Conservation (phyloP, 2,797 vertebrate genomes). For the Rhinella marina region DNA sequence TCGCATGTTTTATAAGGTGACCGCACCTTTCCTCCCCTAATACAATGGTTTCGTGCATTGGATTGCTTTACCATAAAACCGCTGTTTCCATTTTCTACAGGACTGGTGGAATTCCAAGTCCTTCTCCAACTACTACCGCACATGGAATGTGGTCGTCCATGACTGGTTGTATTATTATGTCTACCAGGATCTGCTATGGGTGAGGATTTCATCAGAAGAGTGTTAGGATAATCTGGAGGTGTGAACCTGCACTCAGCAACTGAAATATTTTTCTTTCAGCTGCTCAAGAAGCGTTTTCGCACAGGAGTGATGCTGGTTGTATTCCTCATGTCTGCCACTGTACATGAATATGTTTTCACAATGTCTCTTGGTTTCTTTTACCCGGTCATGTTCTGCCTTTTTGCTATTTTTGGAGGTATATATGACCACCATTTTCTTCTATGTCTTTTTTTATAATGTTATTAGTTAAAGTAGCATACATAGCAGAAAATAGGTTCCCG, state of each 20-base stretch:
- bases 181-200: conserved; percentile 86
- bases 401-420: conserved; percentile 83
- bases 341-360: conserved; percentile 85
- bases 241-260: neutral
- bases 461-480: too few species aligned
- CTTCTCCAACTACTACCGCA: conserved; percentile 88
- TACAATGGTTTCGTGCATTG: neutral
- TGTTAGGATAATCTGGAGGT: neutral
- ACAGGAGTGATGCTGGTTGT: conserved; percentile 79
- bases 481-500: neutral
- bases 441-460: neutral
- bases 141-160: conserved; percentile 90
- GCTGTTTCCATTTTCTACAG: conserved; percentile 66
- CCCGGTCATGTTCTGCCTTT: conserved; percentile 85
- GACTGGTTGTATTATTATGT: conserved; percentile 89
- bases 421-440: neutral
- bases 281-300: conserved; percentile 76
- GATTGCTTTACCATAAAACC: neutral
- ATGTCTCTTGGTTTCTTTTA: conserved; percentile 89
- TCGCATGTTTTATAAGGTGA: conserved; percentile 90
- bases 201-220: conserved; percentile 64
- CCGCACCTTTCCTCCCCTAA: neutral
- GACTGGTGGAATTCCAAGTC: conserved; percentile 94
- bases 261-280: conserved; percentile 69
- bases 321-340: conserved; percentile 83